Base-by-base conservation (phyloP, 2,113 vertebrate species). In the Anarrhichthys ocellatus region DNA sequence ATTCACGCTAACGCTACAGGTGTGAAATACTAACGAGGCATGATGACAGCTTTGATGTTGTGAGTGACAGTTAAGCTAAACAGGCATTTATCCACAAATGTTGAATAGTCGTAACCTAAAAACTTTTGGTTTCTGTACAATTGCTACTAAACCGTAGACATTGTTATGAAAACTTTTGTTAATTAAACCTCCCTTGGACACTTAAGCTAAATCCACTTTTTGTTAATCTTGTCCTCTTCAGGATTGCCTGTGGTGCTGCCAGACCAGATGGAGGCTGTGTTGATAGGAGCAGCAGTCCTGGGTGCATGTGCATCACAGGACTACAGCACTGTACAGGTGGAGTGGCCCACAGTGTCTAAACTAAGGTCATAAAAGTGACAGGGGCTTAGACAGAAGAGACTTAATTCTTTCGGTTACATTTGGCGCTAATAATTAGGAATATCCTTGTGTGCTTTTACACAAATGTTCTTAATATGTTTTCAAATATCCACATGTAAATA, bases 281-380 rank as follows among this genome's bases (percentile, higher is more conserved):
- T 99, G 74, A 94, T 99, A 78, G 98, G 98, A 27, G 96, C 98
- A 86, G 96, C 98, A 70, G 88, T 99, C 86, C 95, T 99, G 81
- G 97, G 97, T 84, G 98, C 97, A 34, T 98, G 96, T 91, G 98
- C 97, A 50, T 99, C 98, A 11, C 94, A 89, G 40, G 97, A 99
- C 87, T 97, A 96, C 88, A 44, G 87, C 78, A 96, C 95, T 34
- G 95, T 99, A 76, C 96, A 97, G 97, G 98, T 99, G 95, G 48
- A 64, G 64, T 24, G 4, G 5, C n/a, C 83, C 38, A 15, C 59
- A 40, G 5, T 2, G 40, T 34, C 2, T 13, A n/a, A 46, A 24
- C 9, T 56, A 18, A 18, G 15, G 20, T 34, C 20, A 13, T 36
- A 27, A 6, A 38, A 44, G n/a, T 18, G 20, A 40, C 18, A 9